phyloP scores from a whole-genome alignment of 2,797 vertebrate genomes.

The Chrosomus eos region DNA sequence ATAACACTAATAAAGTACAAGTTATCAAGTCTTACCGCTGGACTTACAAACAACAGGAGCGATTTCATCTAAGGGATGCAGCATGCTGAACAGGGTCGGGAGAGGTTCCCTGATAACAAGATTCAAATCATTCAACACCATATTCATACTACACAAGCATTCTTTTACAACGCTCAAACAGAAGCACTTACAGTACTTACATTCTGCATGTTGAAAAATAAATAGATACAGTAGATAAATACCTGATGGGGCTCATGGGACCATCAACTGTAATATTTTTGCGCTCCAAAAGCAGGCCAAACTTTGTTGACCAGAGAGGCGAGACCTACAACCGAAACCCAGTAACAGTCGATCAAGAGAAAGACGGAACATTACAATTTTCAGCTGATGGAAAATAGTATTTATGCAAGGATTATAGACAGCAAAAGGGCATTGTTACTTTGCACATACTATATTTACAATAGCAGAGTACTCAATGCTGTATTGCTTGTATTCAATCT shows the following conservation, averaged over 20 bases:
- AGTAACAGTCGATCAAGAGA: not conserved
- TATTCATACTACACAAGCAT: not conserved
- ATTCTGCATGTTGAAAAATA: not conserved
- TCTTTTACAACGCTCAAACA: not conserved
- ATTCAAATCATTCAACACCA: not conserved
- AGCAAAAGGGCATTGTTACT: not conserved
- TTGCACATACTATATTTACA: not conserved
- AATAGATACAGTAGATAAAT: conserved; percentile 25
- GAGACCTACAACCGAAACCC: conserved; percentile 80
- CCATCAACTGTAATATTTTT: conserved; percentile 84
- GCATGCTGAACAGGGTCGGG: conserved; percentile 96
- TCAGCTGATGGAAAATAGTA: not conserved
- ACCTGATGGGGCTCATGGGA: conserved; percentile 85
- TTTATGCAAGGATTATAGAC: not conserved
- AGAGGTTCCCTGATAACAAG: conserved; percentile 81
- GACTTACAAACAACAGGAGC: conserved; percentile 90
- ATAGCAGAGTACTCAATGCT: not conserved
- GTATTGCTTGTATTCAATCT: not conserved
- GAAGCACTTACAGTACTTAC: not conserved
- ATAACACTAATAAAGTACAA: not conserved
- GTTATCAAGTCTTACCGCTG: conserved; percentile 77
- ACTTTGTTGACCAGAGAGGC: conserved; percentile 92
- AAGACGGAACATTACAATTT: not conserved
- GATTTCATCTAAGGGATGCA: conserved; percentile 96
- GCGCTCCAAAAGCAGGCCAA: conserved; percentile 91